Evolutionary conservation across 2,113 vertebrate genomes (phyloP).

Genomic region (Hepsetus odoe): DNA sequence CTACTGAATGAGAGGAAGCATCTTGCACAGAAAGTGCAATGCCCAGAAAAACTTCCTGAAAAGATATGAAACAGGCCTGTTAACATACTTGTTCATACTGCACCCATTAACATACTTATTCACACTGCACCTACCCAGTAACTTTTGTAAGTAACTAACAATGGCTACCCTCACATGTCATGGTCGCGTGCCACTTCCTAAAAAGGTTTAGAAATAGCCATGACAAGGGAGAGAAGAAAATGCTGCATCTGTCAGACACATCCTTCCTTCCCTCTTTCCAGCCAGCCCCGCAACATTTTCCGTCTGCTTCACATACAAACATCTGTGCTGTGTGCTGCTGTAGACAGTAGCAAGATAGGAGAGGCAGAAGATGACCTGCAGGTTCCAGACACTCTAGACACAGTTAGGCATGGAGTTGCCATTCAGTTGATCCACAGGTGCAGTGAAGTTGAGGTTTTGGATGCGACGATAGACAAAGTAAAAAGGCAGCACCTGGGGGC

Average conservation of each 20-base stretch:
- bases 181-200: slow-evolving; percentile 42
- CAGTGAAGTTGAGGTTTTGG: slow-evolving; percentile 65
- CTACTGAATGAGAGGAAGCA: not conserved
- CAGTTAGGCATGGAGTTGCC: slow-evolving; percentile 37
- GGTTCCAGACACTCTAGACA: slow-evolving; percentile 26
- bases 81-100: not conserved
- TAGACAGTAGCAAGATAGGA: slow-evolving; percentile 31
- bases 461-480: slow-evolving; percentile 89
- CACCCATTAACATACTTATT: not conserved
- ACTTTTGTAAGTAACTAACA: slow-evolving; percentile 10
- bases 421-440: slow-evolving; percentile 21
- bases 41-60: not conserved
- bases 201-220: slow-evolving; percentile 37
- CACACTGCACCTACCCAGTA: slow-evolving; percentile 4
- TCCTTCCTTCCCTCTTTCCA: slow-evolving; percentile 59
- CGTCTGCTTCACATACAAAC: slow-evolving; percentile 24
- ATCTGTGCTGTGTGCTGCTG: slow-evolving; percentile 14
- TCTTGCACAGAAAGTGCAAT: slow-evolving; percentile 13
- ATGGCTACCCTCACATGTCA: slow-evolving; percentile 35
- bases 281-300: slow-evolving; percentile 45
- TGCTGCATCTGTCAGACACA: slow-evolving; percentile 57
- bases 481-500: slow-evolving; percentile 80
- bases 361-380: not conserved
- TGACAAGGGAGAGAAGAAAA: slow-evolving; percentile 38
- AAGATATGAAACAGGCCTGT: not conserved